Evolutionary conservation across 2,797 vertebrate species (phyloP).

Genomic region (Garrulus glandarius): DNA sequence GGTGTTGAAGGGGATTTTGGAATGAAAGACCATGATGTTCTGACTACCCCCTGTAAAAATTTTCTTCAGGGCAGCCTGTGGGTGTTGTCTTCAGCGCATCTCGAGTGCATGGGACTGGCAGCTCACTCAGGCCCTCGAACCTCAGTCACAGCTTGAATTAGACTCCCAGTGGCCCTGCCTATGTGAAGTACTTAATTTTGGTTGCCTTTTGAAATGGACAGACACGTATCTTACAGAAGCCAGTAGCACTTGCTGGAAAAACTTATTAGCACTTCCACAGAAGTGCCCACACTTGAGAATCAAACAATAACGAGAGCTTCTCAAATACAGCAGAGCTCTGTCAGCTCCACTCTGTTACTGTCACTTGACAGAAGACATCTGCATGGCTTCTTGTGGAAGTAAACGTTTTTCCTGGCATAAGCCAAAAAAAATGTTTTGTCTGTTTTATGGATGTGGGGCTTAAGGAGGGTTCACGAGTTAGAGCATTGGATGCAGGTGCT

Average conservation of each 20-base stretch:
- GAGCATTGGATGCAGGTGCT: background rate
- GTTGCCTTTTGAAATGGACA: background rate
- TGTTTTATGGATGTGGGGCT: background rate
- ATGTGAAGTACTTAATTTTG: background rate
- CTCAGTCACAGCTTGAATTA: background rate
- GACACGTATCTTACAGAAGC: background rate
- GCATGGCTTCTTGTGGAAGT: background rate
- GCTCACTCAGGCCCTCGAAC: background rate
- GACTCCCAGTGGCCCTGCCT: background rate
- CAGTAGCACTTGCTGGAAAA: background rate
- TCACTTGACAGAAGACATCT: background rate
- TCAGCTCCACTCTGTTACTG: background rate
- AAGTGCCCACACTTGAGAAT: background rate
- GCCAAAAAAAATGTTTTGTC: background rate
- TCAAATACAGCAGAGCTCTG: background rate
- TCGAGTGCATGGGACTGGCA: accelerated
- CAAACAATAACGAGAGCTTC: background rate
- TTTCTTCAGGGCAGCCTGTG: background rate
- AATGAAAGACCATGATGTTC: background rate
- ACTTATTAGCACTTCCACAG: background rate
- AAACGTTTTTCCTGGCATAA: background rate
- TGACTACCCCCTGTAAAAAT: background rate
- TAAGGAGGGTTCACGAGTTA: background rate
- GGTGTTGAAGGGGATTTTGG: background rate
- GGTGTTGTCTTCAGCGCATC: accelerated